phyloP scores from a whole-genome alignment of 2,797 vertebrate genomes.

The Alectoris magna region DNA sequence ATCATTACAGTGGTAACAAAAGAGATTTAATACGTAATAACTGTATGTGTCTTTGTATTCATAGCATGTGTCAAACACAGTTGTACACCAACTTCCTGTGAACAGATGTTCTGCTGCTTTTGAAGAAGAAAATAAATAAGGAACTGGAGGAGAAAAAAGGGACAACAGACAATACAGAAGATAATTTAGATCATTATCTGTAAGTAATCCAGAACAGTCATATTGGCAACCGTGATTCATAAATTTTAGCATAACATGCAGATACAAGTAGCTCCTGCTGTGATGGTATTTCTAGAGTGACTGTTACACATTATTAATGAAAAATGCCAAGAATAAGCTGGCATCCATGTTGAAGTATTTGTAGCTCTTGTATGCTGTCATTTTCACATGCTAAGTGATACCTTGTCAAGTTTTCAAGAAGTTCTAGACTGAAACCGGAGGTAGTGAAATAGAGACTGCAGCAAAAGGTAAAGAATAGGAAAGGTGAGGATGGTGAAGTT shows the following conservation, averaged over 20 bases:
- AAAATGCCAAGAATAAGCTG: neutral
- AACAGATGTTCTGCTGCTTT: neutral
- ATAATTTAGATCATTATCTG: conserved; percentile 6
- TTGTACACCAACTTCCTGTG: conserved; percentile 45
- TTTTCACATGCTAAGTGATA: neutral
- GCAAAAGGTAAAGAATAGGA: neutral
- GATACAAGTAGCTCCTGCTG: neutral
- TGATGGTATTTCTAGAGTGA: neutral
- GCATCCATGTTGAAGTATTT: neutral
- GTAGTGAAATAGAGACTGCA: neutral
- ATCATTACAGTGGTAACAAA: neutral
- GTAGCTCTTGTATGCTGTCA: neutral
- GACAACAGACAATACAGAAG: neutral
- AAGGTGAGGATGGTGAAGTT: neutral
- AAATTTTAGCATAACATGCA: neutral
- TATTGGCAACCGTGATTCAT: neutral
- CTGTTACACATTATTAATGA: neutral
- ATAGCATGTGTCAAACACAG: conserved; percentile 41
- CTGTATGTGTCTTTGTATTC: neutral
- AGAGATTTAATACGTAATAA: neutral
- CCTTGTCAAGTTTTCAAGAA: neutral
- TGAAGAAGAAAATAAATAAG: neutral
- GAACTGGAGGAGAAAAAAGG: conserved; percentile 26
- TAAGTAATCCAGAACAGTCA: conserved; percentile 40
- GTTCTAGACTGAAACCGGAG: neutral